phyloP scores from a whole-genome alignment of 2,113 vertebrate genomes.

The Ammodramus savannarum region DNA sequence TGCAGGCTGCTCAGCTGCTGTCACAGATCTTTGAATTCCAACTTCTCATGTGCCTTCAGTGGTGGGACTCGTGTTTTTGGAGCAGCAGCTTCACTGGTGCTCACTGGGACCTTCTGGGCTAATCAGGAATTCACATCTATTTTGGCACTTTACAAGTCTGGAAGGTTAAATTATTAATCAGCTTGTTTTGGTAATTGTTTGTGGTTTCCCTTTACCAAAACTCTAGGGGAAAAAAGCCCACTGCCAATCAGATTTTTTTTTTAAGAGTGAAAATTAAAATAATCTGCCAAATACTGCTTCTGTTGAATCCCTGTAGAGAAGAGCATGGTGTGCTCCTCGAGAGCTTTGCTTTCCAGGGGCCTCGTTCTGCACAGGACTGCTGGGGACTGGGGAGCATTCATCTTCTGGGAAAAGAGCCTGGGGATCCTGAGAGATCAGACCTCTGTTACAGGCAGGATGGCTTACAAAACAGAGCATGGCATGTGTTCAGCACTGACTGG shows the following conservation, averaged over 20 bases:
- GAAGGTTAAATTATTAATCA: conserved; percentile 16
- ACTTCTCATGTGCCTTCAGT: not conserved
- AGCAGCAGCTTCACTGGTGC: not conserved
- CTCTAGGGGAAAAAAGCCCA: not conserved
- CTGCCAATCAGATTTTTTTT: not conserved
- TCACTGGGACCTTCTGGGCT: fast-evolving
- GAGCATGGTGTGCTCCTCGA: not conserved
- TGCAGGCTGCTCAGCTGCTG: not conserved
- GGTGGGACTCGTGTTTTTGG: not conserved
- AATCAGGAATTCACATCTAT: not conserved
- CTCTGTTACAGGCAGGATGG: not conserved
- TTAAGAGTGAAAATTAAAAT: conserved; percentile 9
- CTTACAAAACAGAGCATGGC: not conserved
- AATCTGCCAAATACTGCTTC: not conserved
- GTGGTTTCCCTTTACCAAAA: conserved; percentile 17
- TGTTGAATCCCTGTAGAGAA: not conserved
- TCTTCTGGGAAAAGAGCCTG: not conserved
- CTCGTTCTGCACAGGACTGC: not conserved
- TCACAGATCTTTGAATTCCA: not conserved
- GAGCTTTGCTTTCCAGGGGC: conserved; percentile 10
- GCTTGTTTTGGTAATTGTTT: conserved; percentile 37
- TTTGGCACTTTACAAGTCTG: not conserved
- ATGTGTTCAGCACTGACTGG: not conserved
- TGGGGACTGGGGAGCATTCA: not conserved
- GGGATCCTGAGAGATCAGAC: not conserved